A percentile compares a stretch with the other conserved stretches of the same genome.
These are phyloP conservation scores for Bothrops jararaca DNA, from an alignment of 2,113 vertebrate genomes.

Conservation along the genomic window DNA sequence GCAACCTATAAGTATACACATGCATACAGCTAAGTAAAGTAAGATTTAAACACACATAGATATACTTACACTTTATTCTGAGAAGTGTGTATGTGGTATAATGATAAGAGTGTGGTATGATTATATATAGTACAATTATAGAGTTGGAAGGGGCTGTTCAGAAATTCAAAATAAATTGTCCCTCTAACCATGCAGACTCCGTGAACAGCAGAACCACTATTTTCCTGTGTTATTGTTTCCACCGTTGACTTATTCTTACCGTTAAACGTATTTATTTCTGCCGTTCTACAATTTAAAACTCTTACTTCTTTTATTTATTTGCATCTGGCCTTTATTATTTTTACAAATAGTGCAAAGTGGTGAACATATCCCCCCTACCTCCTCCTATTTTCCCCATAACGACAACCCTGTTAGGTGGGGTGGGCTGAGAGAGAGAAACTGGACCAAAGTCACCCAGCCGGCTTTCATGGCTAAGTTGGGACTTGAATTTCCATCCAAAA, in stretches of 20 bases:
- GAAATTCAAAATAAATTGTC: background rate
- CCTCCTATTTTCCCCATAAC: background rate
- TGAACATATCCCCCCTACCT: background rate
- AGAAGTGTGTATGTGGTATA: background rate
- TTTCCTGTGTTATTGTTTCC: background rate
- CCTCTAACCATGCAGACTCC: background rate
- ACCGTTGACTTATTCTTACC: background rate
- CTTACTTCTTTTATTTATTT: background rate
- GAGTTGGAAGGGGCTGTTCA: background rate
- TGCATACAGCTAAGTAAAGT: background rate
- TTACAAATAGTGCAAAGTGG: background rate
- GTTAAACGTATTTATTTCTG: background rate
- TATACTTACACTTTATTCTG: background rate
- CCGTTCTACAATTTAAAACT: background rate
- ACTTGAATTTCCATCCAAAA: background rate
- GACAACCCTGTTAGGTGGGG: background rate
- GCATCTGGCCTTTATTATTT: background rate
- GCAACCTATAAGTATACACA: background rate
- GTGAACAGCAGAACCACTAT: background rate
- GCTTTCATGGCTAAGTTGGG: background rate
- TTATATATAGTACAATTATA: background rate
- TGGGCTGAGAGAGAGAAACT: background rate
- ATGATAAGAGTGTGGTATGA: background rate
- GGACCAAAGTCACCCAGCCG: background rate
- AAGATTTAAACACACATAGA: background rate